Conservation (phyloP, 2,113 vertebrate genomes). For the Chaetodon trifascialis region DNA sequence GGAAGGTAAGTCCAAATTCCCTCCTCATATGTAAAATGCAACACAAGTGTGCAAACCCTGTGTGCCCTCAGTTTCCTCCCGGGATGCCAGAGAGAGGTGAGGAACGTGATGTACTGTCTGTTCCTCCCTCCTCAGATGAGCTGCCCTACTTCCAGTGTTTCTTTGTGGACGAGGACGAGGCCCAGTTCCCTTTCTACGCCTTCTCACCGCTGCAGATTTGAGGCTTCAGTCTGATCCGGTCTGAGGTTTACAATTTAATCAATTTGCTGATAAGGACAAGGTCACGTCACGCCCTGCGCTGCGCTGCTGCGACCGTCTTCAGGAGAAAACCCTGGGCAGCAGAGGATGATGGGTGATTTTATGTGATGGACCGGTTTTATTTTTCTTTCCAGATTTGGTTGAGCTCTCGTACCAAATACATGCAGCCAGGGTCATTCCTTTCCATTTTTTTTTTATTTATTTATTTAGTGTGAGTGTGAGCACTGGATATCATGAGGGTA, state of each 20-base stretch:
- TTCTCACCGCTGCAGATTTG: constrained; percentile 84
- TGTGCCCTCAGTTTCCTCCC: not conserved
- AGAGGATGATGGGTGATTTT: constrained; percentile 29
- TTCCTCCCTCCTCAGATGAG: constrained; percentile 74
- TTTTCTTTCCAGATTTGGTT: constrained; percentile 69
- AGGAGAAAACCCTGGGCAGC: constrained; percentile 33
- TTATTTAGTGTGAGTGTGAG: constrained; percentile 14
- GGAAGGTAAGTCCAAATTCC: constrained; percentile 64
- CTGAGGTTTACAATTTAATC: constrained; percentile 39
- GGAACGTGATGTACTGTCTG: not conserved
- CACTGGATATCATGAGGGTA: constrained; percentile 7
- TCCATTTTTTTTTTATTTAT: constrained; percentile 5
- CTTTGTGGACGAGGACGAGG: constrained; percentile 87
- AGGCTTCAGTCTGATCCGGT: constrained; percentile 47
- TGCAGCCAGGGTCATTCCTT: constrained; percentile 76
- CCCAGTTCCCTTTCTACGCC: constrained; percentile 85
- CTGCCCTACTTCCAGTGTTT: constrained; percentile 88
- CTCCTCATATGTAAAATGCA: constrained; percentile 8
- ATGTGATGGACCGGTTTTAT: constrained; percentile 36
- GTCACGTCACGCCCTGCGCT: constrained; percentile 22
- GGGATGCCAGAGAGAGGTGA: not conserved
- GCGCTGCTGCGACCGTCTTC: constrained; percentile 34
- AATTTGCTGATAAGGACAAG: constrained; percentile 25
- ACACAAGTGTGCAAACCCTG: not conserved
- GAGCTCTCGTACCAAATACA: constrained; percentile 76